Evolutionary conservation across 2,797 vertebrate species (phyloP).

Genomic region (Pangasius sanitwongsei): DNA sequence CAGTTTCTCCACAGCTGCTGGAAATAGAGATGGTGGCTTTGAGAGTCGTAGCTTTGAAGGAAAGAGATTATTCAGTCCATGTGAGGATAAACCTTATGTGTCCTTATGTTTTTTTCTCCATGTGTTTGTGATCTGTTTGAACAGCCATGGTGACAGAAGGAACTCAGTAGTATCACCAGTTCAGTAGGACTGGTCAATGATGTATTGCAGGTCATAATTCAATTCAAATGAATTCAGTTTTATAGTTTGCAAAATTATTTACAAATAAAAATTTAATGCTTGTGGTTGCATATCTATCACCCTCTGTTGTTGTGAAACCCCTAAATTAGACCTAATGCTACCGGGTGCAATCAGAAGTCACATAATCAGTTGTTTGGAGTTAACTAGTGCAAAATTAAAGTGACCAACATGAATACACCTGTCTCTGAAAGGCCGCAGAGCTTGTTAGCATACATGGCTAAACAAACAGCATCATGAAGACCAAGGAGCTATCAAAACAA

Average conservation of each 20-base stretch:
- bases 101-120: neutral
- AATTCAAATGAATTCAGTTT: neutral
- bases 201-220: neutral
- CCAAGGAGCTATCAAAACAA: neutral
- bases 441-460: neutral
- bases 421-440: neutral
- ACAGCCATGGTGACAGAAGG: neutral
- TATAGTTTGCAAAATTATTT: neutral
- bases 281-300: neutral
- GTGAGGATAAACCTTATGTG: slow-evolving; percentile 26
- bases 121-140: neutral
- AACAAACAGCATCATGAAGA: neutral
- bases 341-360: too few relatives aligned
- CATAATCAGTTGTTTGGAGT: too few relatives aligned
- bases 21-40: slow-evolving; percentile 12
- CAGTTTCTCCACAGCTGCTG: neutral
- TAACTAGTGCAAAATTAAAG: neutral
- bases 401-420: neutral
- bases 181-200: neutral
- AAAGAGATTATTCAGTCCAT: slow-evolving; percentile 8
- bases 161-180: neutral
- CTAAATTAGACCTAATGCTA: too few relatives aligned
- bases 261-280: neutral
- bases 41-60: neutral
- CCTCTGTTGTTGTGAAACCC: neutral